Evolutionary conservation across 2,888 invertebrate genomes (phyloP), one percentile per base, ranked within the genome.

Genomic region (Notocelia uddmanniana): DNA sequence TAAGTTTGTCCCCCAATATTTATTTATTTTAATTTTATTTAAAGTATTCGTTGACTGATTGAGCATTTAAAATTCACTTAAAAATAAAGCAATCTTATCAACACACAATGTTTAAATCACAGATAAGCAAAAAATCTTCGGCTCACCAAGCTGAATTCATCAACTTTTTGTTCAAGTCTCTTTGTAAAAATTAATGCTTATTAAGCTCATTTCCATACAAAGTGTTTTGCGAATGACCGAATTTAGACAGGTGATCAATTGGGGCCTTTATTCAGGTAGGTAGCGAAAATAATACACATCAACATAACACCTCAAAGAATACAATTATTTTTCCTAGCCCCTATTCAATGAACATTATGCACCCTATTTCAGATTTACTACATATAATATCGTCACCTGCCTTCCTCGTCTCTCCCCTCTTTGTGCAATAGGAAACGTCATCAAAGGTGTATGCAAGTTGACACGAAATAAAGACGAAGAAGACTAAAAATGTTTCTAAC

Each of bases 151-250:
- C 34, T 11, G 62, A 63, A 41, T 54, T 80, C 79, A 80, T 83
- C 81, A 79, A 76, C 75, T 80, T 82, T 84, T 83, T 81, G 79
- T 76, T 70, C 62, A 71, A 64, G 74, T 73, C 75, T 77, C 81
- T 83, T 80, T 81, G 76, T 80, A 75, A 77, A 79, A 82, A 85
- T 84, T 85, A 83, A 86, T 83, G 83, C 83, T 84, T 86, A 84
- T 83, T 85, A 83, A 86, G 76, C 84, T 88, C 76, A 91, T 91
- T 90, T 86, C 82, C 89, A 90, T 91, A 91, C 87, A 90, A 87
- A 89, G 86, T 88, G 89, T 88, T 90, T 85, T 83, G 82, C 85
- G 86, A 89, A 87, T 79, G 81, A 81, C 83, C 79, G 79, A 78
- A 79, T 85, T 85, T 85, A 84, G 77, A 78, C 81, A 78, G 78